These are phyloP conservation scores for Eueides isabella DNA, from an alignment of 1,140 invertebrate genomes.

Conservation along the genomic window DNA sequence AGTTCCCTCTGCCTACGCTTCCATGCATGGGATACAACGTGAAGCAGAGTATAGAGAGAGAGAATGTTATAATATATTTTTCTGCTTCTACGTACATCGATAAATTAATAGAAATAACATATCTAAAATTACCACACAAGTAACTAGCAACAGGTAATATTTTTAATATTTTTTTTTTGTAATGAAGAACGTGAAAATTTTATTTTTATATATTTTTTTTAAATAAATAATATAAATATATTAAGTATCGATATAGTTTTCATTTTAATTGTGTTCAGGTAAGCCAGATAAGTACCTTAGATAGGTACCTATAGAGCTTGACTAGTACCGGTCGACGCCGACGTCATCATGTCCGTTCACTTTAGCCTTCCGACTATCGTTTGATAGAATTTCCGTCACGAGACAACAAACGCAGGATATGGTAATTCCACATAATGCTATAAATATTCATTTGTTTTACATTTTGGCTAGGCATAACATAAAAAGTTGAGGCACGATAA, in stretches of 20 bases:
- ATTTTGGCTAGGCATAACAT: neutral
- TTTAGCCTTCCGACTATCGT: constrained; percentile 47
- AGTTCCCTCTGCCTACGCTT: no score
- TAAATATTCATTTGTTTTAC: constrained; percentile 1
- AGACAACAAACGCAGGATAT: constrained; percentile 27
- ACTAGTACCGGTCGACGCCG: constrained; percentile 16
- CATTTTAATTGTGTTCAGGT: neutral
- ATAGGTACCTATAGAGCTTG: neutral
- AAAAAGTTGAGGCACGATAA: no score
- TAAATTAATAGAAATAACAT: no score
- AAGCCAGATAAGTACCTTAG: neutral
- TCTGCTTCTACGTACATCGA: no score
- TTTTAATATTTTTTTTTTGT: no score
- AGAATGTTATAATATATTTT: no score
- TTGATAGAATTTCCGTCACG: constrained; percentile 39
- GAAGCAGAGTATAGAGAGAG: no score
- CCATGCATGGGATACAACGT: no score
- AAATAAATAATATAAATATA: no score
- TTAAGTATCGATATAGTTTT: neutral
- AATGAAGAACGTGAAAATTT: no score
- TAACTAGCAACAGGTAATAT: no score
- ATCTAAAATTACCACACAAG: no score
- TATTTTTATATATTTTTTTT: neutral
- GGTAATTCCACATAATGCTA: constrained; percentile 8
- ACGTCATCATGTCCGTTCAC: constrained; percentile 55